Evolutionary conservation across 2,113 vertebrate species (phyloP).

Genomic region (Holacanthus passer): DNA sequence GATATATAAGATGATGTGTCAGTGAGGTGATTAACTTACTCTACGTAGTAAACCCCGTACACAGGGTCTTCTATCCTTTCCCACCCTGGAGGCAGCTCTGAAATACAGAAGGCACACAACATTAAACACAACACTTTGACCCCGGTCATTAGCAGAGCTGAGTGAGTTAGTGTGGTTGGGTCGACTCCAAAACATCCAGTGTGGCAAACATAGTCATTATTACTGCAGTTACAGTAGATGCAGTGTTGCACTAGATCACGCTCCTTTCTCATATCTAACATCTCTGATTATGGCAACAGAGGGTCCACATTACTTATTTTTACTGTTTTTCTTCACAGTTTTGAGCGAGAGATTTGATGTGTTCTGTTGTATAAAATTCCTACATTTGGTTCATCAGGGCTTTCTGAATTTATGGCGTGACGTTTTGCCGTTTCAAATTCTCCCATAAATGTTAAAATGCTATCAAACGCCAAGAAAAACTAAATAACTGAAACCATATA

Average conservation of each 20-base stretch:
- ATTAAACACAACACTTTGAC: slow-evolving; percentile 37
- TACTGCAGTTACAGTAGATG: background rate
- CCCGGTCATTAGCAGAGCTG: background rate
- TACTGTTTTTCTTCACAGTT: background rate
- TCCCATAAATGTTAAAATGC: background rate
- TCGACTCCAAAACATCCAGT: background rate
- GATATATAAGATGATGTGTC: slow-evolving; percentile 11
- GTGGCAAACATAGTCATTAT: background rate
- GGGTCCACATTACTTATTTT: background rate
- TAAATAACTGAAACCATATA: background rate
- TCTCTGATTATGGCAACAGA: background rate
- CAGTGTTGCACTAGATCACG: background rate
- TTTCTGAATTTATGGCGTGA: no score
- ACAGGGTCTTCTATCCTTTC: slow-evolving; percentile 99
- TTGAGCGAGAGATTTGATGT: background rate
- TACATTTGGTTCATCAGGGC: background rate
- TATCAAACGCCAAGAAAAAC: background rate
- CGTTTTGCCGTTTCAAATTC: background rate
- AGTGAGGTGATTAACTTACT: slow-evolving; percentile 88
- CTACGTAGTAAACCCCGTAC: slow-evolving; percentile 99
- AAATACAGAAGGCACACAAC: slow-evolving; percentile 69
- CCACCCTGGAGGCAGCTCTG: slow-evolving; percentile 98
- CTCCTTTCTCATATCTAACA: no score
- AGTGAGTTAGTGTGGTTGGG: background rate
- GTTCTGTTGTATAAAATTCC: background rate